phyloP scores from a whole-genome alignment of 2,113 vertebrate species.

The Pomatostomus ruficeps region DNA sequence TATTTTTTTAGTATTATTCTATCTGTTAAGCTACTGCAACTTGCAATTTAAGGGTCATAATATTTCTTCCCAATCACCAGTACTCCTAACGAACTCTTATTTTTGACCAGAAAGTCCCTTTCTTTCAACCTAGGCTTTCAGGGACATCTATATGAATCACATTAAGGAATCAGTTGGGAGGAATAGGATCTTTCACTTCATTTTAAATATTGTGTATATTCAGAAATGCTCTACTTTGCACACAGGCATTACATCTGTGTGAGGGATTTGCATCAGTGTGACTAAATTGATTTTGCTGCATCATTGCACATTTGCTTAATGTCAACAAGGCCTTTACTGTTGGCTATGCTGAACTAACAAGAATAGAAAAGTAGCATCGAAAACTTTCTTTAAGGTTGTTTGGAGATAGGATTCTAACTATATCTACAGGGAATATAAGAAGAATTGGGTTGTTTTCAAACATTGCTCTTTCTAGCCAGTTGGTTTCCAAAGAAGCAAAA shows the following conservation, averaged over 20 bases:
- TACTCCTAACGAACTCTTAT: background rate
- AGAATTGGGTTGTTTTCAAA: background rate
- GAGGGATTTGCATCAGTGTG: constrained; percentile 44
- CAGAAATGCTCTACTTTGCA: constrained; percentile 31
- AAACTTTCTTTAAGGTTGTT: constrained; percentile 1
- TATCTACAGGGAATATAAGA: background rate
- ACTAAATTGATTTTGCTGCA: constrained; percentile 58
- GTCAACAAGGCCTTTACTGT: constrained; percentile 40
- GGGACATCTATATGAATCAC: background rate
- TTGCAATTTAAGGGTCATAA: background rate
- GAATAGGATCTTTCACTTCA: background rate
- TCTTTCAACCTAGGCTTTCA: background rate
- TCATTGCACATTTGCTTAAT: constrained; percentile 47
- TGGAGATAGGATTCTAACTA: background rate
- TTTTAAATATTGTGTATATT: background rate
- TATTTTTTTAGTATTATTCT: background rate
- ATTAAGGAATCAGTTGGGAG: background rate
- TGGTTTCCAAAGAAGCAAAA: background rate
- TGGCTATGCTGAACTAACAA: constrained; percentile 13
- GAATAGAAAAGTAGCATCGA: background rate
- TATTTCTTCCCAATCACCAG: background rate
- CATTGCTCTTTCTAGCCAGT: background rate
- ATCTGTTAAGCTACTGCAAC: background rate
- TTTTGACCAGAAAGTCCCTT: background rate
- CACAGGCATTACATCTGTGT: background rate